These are phyloP conservation scores for Cottoperca gobio DNA, from an alignment of 2,797 vertebrate species.

Conservation along the genomic window DNA sequence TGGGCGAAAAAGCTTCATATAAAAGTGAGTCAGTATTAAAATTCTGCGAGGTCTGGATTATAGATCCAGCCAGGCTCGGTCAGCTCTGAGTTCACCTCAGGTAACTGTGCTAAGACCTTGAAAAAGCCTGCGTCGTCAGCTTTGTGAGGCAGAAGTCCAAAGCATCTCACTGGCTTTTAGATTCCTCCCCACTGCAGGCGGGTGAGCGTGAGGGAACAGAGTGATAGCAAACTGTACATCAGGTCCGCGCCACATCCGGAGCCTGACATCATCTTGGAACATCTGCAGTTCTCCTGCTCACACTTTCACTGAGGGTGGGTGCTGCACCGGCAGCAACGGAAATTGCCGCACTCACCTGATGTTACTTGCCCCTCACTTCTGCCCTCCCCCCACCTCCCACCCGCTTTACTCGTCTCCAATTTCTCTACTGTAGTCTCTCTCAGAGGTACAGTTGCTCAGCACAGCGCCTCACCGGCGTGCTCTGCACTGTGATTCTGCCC, in stretches of 20 bases:
- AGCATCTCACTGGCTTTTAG: slow-evolving; percentile 47
- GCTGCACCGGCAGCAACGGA: slow-evolving; percentile 79
- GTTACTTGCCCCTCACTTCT: slow-evolving; percentile 77
- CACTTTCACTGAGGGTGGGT: slow-evolving; percentile 72
- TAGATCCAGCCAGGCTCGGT: slow-evolving; percentile 34
- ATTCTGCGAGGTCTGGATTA: slow-evolving; percentile 22
- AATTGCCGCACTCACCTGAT: slow-evolving; percentile 90
- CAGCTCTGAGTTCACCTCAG: slow-evolving; percentile 73
- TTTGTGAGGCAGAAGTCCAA: slow-evolving; percentile 42
- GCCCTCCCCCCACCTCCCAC: slow-evolving; percentile 62
- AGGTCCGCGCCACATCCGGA: slow-evolving; percentile 68
- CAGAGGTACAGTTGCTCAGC: slow-evolving; percentile 76
- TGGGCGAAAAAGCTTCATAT: slow-evolving; percentile 5
- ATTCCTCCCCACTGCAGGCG: slow-evolving; percentile 48
- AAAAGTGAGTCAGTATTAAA: slow-evolving; percentile 24
- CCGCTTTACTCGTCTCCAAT: slow-evolving; percentile 63
- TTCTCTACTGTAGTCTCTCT: slow-evolving; percentile 77
- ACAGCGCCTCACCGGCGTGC: slow-evolving; percentile 73
- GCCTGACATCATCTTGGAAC: slow-evolving; percentile 84
- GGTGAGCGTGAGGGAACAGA: slow-evolving; percentile 27
- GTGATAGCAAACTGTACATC: slow-evolving; percentile 43
- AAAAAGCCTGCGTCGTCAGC: slow-evolving; percentile 58
- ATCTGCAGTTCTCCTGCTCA: slow-evolving; percentile 84
- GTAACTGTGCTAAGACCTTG: slow-evolving; percentile 79
- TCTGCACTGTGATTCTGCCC: slow-evolving; percentile 69